These are phyloP conservation scores for Apteryx mantelli DNA, from an alignment of 2,113 vertebrate species.

Conservation along the genomic window DNA sequence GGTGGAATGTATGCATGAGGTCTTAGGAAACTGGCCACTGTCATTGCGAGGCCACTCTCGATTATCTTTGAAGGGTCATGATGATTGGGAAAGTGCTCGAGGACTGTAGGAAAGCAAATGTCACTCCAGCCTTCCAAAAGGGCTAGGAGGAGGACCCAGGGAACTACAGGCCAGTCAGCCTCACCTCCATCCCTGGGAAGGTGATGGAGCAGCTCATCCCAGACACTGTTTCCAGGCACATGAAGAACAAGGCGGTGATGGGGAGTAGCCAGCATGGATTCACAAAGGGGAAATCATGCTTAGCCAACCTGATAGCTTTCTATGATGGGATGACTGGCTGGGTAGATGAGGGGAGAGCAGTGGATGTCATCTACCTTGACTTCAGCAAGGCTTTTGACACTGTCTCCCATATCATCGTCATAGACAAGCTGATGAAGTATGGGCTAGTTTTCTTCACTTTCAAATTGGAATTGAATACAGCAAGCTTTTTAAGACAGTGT, in stretches of 20 bases:
- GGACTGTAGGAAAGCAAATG: background rate
- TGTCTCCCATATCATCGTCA: too few species aligned
- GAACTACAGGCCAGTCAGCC: background rate
- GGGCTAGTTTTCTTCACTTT: background rate
- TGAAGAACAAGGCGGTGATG: too few species aligned
- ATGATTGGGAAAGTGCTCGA: background rate
- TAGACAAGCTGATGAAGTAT: too few species aligned
- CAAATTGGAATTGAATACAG: background rate
- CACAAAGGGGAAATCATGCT: too few species aligned
- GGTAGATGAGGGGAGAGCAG: too few species aligned
- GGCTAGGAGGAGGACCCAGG: background rate
- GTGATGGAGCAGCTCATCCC: background rate
- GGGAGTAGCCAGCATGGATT: too few species aligned
- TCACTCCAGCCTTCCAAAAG: background rate
- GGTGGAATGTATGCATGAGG: background rate
- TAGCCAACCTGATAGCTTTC: too few species aligned
- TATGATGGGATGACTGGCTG: too few species aligned
- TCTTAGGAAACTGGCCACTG: background rate
- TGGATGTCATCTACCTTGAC: too few species aligned
- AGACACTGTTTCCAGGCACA: too few species aligned
- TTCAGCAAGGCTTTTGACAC: too few species aligned
- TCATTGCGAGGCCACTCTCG: background rate
- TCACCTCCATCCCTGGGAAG: background rate
- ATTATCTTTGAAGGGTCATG: background rate
- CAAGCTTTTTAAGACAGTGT: background rate